Evolutionary conservation across 2,888 invertebrate genomes (phyloP), one percentile per base, ranked within the genome.

Genomic region (Dynastes maya): DNA sequence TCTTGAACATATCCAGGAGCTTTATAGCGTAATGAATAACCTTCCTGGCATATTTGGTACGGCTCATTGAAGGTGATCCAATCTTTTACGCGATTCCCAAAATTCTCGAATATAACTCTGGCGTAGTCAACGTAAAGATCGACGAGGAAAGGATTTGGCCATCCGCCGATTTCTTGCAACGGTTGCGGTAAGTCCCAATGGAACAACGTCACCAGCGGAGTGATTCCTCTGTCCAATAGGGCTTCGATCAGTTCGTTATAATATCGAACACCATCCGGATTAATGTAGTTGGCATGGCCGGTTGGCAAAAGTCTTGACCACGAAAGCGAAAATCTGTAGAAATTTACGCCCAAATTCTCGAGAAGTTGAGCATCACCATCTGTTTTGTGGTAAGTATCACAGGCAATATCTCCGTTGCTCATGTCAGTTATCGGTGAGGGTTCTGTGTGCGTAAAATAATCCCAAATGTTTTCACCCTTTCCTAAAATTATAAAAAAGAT

Each of bases 181-280:
- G 83, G 79, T 83, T 92, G 91, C 0, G 93, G 93, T 78, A 93
- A 88, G 84, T 94, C 93, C 92, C 92, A 93, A 84, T 93, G 93
- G 87, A 92, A 93, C 85, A 93, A 88, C 0, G 92, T 93, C 11
- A 92, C 90, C 64, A 91, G 83, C 0, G 94, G 93, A 75, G 87
- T 84, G 77, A 95, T 92, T 11, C 88, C 89, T 76, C 90, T 88
- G 0, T 84, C 88, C 0, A 89, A 80, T 5, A 95, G 88, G 81
- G 90, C 91, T 63, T 91, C 88, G 9, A 94, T 89, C 32, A 95
- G 85, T 58, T 90, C 88, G 75, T 90, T 90, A 88, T 94, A 95
- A 87, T 93, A 94, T 63, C 88, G 86, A 45, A 95, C 87, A 2
- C 93, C 94, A 2, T 86, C 87, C 77, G 91, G 89, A 85, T 93